phyloP scores from a whole-genome alignment of 2,113 vertebrate genomes.

The Budorcas taxicolor region DNA sequence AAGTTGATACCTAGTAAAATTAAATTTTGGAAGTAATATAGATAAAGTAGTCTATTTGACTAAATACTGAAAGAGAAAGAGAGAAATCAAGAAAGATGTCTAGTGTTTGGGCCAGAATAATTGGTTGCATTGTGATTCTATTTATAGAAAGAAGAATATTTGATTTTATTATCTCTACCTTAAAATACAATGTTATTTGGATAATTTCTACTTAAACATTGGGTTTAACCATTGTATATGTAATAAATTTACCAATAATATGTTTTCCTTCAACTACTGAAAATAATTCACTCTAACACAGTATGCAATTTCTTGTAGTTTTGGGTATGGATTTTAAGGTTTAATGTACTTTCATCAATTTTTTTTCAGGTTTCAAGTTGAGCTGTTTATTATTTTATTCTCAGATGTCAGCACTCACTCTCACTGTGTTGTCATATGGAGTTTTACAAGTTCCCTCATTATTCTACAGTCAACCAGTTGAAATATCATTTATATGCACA shows the following conservation, averaged over 20 bases:
- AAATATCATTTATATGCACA: not conserved
- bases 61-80: not conserved
- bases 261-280: not conserved
- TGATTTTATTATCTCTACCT: not conserved
- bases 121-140: not conserved
- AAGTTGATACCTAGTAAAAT: not conserved
- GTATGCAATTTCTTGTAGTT: not conserved
- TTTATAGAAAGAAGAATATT: not conserved
- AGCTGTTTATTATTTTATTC: not conserved
- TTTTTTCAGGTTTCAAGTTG: not conserved
- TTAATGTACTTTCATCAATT: not conserved
- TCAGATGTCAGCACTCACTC: not conserved
- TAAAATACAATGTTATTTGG: not conserved
- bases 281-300: not conserved
- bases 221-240: not conserved
- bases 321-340: not conserved
- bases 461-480: not conserved
- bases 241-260: not conserved
- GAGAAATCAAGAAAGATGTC: not conserved
- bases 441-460: not conserved
- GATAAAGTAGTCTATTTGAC: not conserved
- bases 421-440: not conserved
- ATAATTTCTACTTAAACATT: not conserved
- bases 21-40: not conserved
- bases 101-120: not conserved